Evolutionary conservation across 2,888 invertebrate species (phyloP).

Genomic region (Heliconius hortense): DNA sequence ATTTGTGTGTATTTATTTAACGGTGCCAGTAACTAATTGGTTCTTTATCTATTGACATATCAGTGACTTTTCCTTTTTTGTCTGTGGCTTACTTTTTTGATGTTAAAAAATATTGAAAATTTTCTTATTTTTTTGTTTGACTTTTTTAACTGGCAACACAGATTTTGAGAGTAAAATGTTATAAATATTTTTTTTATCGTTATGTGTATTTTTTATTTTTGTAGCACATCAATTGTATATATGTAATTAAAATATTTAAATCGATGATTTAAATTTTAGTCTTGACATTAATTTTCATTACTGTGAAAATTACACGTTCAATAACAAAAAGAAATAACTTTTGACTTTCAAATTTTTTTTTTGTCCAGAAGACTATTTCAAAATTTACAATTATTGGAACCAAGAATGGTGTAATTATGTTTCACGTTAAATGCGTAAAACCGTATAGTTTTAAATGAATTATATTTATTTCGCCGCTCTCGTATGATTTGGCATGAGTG

Average conservation of each 20-base stretch:
- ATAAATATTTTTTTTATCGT: not conserved
- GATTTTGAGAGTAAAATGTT: not conserved
- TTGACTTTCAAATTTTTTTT: not conserved
- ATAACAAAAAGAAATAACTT: not conserved
- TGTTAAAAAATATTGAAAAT: not conserved
- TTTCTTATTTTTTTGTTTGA: not conserved
- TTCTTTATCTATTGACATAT: constrained; percentile 49
- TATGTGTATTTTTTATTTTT: constrained; percentile 3
- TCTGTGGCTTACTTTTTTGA: not conserved
- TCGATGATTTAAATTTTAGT: constrained; percentile 1
- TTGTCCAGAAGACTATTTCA: not conserved
- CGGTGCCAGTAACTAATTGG: constrained; percentile 52
- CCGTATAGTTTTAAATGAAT: not conserved
- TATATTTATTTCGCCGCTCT: not conserved
- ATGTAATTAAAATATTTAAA: constrained; percentile 21
- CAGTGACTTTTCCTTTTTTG: constrained; percentile 41
- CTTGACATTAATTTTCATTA: constrained; percentile 5
- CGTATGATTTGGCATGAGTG: not conserved
- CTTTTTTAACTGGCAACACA: constrained; percentile 12
- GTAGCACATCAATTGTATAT: constrained; percentile 11
- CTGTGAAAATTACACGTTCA: not conserved
- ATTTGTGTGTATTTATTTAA: constrained; percentile 55
- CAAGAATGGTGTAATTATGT: not conserved
- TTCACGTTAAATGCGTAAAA: not conserved
- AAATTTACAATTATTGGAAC: not conserved